Percentiles rank a stretch among this genome's conserved stretches.
These are phyloP conservation scores for Coregonus suidteri DNA, from an alignment of 2,797 vertebrate species.

Conservation along the genomic window DNA sequence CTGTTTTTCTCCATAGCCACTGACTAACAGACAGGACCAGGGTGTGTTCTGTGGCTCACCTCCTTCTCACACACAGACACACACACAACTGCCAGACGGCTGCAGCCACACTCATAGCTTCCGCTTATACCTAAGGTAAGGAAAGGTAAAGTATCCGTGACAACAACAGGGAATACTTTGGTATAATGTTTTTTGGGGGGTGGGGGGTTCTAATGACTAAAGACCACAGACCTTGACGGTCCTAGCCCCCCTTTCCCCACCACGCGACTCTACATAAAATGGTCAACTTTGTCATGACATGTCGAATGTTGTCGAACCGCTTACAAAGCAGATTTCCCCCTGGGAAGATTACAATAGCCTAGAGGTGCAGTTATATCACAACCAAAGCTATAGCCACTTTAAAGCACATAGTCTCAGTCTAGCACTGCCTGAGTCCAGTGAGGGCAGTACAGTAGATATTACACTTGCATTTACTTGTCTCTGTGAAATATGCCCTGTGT, in stretches of 20 bases:
- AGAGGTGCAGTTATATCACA: background rate
- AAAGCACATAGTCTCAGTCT: background rate
- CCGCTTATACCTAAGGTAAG: background rate
- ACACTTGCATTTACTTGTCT: background rate
- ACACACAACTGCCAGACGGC: slow-evolving; percentile 28
- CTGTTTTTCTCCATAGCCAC: slow-evolving; percentile 43
- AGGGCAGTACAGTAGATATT: background rate
- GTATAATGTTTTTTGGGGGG: background rate
- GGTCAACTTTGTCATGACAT: background rate
- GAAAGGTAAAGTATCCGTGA: slow-evolving; percentile 20
- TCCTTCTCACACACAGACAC: slow-evolving; percentile 15
- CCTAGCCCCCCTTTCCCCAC: background rate
- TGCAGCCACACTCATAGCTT: slow-evolving; percentile 14
- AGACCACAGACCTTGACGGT: background rate
- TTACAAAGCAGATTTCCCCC: background rate
- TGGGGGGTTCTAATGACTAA: background rate
- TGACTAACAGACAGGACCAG: slow-evolving; percentile 60
- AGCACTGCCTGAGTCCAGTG: background rate
- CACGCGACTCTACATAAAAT: background rate
- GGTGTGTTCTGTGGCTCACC: slow-evolving; percentile 69
- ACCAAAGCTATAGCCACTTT: too few relatives aligned
- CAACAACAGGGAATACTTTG: background rate
- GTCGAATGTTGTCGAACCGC: background rate
- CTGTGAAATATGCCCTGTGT: background rate
- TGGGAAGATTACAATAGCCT: background rate